Evolutionary conservation across 1,140 invertebrate species (phyloP).

Genomic region (Laupala kohalensis): DNA sequence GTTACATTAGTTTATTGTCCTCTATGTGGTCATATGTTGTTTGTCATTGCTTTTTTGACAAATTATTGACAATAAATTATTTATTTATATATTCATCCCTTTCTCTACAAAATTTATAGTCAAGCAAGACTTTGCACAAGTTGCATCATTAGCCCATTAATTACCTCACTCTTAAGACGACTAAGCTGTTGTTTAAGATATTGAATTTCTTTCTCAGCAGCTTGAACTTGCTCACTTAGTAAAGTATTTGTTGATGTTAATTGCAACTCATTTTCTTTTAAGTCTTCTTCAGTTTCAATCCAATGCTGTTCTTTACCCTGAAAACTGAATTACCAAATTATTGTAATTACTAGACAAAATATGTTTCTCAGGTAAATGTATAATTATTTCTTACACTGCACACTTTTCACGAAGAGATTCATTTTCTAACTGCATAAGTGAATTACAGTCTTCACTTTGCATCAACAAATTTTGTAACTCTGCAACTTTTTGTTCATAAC

Average conservation of each 20-base stretch:
- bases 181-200: background rate
- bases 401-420: background rate
- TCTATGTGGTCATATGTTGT: too few species aligned
- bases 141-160: too few species aligned
- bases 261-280: background rate
- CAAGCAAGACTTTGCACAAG: too few species aligned
- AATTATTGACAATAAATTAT: too few species aligned
- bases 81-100: too few species aligned
- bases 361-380: background rate
- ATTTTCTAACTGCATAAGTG: background rate
- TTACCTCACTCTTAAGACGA: background rate
- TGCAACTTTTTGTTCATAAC: background rate
- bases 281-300: background rate
- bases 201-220: background rate
- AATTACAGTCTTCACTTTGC: background rate
- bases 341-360: background rate
- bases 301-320: background rate
- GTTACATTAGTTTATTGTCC: too few species aligned
- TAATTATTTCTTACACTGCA: background rate
- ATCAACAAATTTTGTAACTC: background rate
- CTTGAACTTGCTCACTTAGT: background rate
- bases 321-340: background rate
- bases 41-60: too few species aligned
- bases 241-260: background rate
- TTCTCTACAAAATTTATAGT: too few species aligned